These are phyloP conservation scores for Butorides virescens DNA, from an alignment of 2,113 vertebrate genomes.

Conservation along the genomic window DNA sequence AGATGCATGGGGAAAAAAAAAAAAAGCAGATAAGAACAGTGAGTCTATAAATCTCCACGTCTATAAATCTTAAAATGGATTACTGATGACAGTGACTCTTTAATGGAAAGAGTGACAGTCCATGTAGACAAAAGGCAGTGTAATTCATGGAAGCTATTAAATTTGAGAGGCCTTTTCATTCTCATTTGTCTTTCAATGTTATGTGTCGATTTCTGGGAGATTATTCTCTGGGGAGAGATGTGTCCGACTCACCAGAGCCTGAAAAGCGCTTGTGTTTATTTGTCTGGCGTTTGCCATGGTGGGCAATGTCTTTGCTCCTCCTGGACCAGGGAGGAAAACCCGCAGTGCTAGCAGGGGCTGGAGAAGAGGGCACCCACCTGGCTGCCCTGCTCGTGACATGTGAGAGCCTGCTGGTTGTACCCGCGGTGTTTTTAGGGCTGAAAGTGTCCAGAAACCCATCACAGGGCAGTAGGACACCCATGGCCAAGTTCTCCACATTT, in stretches of 20 bases:
- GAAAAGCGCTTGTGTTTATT: background rate
- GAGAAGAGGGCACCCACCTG: background rate
- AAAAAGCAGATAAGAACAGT: conserved; percentile 4
- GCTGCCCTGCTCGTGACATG: background rate
- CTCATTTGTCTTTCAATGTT: conserved; percentile 56
- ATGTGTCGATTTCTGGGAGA: conserved; percentile 14
- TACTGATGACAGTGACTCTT: conserved; percentile 53
- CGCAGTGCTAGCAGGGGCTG: background rate
- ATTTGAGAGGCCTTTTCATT: conserved; percentile 49
- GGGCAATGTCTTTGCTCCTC: background rate
- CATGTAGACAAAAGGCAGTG: conserved; percentile 6
- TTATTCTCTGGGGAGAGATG: conserved; percentile 31
- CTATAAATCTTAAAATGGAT: conserved; percentile 56
- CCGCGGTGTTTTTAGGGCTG: background rate
- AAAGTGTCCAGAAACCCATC: background rate
- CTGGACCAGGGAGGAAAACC: background rate
- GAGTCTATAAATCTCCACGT: conserved; percentile 38
- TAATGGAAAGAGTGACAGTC: conserved; percentile 63
- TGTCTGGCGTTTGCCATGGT: background rate
- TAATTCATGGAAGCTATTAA: conserved; percentile 69
- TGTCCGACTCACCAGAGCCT: conserved; percentile 5
- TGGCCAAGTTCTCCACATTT: background rate
- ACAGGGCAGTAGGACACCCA: background rate
- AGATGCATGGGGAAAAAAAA: background rate
- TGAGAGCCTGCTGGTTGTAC: background rate